Evolutionary conservation across 2,113 vertebrate species (phyloP).

Genomic region (Psittacula cyanocephala): DNA sequence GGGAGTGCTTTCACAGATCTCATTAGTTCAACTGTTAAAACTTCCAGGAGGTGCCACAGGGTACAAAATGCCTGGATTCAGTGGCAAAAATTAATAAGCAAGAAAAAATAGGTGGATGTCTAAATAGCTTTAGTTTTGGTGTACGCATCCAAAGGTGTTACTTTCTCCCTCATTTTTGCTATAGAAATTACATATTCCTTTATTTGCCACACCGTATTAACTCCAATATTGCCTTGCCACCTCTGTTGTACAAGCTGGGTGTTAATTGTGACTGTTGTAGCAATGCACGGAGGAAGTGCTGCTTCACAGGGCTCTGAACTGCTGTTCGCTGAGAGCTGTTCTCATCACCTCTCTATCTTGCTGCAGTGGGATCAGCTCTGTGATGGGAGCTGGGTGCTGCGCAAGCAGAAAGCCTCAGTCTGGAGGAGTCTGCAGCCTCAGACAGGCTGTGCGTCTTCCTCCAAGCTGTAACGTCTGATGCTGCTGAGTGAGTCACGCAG

Average conservation of each 20-base stretch:
- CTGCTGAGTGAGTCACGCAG: slow-evolving; percentile 9
- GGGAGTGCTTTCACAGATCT: slow-evolving; percentile 17
- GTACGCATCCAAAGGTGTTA: not conserved
- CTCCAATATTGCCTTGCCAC: not conserved
- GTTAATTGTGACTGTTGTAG: not conserved
- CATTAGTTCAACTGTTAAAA: slow-evolving; percentile 16
- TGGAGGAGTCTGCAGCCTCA: not conserved
- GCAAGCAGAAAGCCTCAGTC: not conserved
- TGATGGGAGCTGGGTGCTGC: not conserved
- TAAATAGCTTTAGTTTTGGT: not conserved
- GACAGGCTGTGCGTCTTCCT: not conserved
- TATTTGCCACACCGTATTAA: not conserved
- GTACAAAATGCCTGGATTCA: not conserved
- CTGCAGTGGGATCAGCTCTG: not conserved
- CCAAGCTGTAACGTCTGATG: not conserved
- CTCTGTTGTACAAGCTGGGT: not conserved
- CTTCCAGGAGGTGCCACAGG: slow-evolving; percentile 37
- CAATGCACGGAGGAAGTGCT: not conserved
- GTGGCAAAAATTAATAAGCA: not conserved
- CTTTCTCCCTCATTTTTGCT: not conserved
- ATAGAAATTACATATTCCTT: not conserved
- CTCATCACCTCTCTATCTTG: accelerated
- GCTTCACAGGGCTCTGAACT: not conserved
- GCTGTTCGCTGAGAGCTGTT: not conserved
- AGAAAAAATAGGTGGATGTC: not conserved